Evolutionary conservation across 2,113 vertebrate genomes (phyloP), one percentile per base, ranked within the genome.

Genomic region (Micronycteris hirsuta): DNA sequence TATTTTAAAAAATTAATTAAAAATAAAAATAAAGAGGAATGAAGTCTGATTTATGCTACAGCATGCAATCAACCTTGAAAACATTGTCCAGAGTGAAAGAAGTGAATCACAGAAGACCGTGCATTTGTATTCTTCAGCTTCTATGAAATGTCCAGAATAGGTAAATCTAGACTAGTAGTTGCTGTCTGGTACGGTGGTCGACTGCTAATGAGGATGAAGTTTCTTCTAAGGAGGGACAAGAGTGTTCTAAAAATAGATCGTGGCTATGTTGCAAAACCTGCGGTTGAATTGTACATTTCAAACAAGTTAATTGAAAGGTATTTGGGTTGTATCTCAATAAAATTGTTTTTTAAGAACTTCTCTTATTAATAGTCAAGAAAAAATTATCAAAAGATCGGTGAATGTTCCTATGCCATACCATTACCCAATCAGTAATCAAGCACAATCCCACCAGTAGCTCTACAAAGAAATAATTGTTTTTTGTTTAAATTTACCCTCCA

Each of bases 401-500:
- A 28, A 81, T 58, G 89, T 89, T 93, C 43, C 41, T 65, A 89
- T 31, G 26, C 38, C 41, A 65, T 16, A 81, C 86, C 83, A 89
- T 71, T 74, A 96, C 58, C 14, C 54, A 93, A 0, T 94, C 36
- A 78, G 11, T 20, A 89, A 1, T 82, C 61, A 96, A 86, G 61
- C 88, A 58, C n/a, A 86, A 76, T 76, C 58, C 15, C 28, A 54
- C 58, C 43, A 80, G 17, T 83, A 74, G 43, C 15, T 38, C 38
- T 92, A 56, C 49, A 94, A 91, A 88, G 65, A 95, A 89, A 85
- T 28, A 92, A 41, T 91, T 65, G 31, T 47, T 84, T 71, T 93
- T 90, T 0, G 1, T 76, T 94, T 89, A 49, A 70, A 58, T 65
- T 88, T 56, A 52, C 16, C 19, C 28, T 83, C 61, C 8, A 38